Conservation (phyloP, 1,140 invertebrate genomes). For the Hirudo medicinalis region DNA sequence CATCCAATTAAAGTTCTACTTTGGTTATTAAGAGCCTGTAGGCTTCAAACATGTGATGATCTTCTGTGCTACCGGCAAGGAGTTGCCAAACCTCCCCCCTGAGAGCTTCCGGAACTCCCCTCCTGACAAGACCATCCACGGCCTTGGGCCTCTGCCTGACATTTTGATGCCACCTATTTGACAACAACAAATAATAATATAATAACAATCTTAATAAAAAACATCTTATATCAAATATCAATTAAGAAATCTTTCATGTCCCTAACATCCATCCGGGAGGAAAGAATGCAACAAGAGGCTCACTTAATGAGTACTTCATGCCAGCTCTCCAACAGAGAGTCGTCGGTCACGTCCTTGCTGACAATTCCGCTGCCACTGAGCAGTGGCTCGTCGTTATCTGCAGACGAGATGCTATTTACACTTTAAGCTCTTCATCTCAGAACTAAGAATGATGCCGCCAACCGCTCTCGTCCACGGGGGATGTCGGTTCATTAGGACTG, state of each 20-base stretch:
- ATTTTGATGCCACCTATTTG: conserved; percentile 54
- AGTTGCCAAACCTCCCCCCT: conserved; percentile 94
- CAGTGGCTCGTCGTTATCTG: conserved; percentile 79
- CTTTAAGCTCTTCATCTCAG: background rate
- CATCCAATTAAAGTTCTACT: conserved; percentile 40
- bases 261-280: no score
- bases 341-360: conserved; percentile 84
- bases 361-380: conserved; percentile 89
- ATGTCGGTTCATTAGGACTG: background rate
- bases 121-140: conserved; percentile 46
- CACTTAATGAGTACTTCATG: conserved; percentile 57
- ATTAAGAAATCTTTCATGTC: no score
- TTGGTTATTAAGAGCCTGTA: conserved; percentile 83
- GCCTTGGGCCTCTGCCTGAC: conserved; percentile 33
- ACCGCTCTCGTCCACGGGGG: background rate
- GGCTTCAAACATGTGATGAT: conserved; percentile 73
- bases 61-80: conserved; percentile 69
- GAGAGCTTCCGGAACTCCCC: conserved; percentile 86
- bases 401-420: background rate
- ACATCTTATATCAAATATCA: no score
- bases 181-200: background rate
- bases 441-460: background rate
- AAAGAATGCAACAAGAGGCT: background rate
- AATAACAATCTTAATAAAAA: no score
- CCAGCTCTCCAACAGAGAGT: conserved; percentile 84